phyloP scores from a whole-genome alignment of 2,797 vertebrate genomes.

The Aulostomus chinensis region DNA sequence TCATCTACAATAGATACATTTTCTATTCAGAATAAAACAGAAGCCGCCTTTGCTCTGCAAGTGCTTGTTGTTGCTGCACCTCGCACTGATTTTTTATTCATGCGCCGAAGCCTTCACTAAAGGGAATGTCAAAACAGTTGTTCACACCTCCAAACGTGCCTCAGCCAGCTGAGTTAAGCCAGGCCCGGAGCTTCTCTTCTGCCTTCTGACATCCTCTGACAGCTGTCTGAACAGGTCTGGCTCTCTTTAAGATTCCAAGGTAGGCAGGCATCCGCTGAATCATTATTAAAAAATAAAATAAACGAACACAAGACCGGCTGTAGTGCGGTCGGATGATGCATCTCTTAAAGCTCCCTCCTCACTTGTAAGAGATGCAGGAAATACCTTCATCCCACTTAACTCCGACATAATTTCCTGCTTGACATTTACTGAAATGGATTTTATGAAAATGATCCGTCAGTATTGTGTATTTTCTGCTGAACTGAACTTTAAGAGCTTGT shows the following conservation, averaged over 20 bases:
- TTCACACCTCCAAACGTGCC: conserved; percentile 62
- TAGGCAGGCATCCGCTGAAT: conserved; percentile 43
- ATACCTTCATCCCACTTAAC: conserved; percentile 1
- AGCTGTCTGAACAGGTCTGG: conserved; percentile 70
- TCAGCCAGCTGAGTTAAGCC: conserved; percentile 40
- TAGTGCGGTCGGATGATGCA: conserved; percentile 2
- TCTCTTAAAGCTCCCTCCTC: neutral
- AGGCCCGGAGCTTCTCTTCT: conserved; percentile 47
- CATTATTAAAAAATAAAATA: conserved; percentile 31
- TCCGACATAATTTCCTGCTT: conserved; percentile 2
- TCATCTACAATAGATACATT: too few relatives aligned
- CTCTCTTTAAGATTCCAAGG: conserved; percentile 39
- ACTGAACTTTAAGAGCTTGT: too few relatives aligned
- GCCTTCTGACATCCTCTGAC: conserved; percentile 65
- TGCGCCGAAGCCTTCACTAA: conserved; percentile 47
- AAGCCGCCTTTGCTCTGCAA: neutral
- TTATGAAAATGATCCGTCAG: neutral
- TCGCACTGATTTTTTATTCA: conserved; percentile 14
- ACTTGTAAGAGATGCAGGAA: too few relatives aligned
- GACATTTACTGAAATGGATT: neutral
- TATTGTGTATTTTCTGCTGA: neutral
- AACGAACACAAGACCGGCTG: conserved; percentile 8
- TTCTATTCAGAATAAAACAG: neutral
- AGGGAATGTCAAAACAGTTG: conserved; percentile 58
- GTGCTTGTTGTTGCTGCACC: conserved; percentile 1